Percentiles rank a stretch among this genome's conserved stretches.
Conservation (phyloP, 1,140 invertebrate genomes). For the Paramacrobiotus metropolitanus region DNA sequence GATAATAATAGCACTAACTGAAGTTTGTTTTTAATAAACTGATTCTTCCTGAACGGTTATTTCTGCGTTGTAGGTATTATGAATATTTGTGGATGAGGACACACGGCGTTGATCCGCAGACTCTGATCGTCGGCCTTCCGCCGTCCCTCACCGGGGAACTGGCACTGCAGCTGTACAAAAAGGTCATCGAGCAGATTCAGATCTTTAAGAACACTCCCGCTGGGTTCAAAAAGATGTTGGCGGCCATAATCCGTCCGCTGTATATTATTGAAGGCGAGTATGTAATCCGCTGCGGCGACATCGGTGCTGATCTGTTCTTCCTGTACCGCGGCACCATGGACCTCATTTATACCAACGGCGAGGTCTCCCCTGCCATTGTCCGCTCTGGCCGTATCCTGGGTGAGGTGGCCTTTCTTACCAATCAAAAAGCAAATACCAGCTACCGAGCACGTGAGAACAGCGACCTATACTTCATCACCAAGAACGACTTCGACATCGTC, state of each 20-base stretch:
- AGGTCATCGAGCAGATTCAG: constrained; percentile 8
- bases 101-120: constrained; percentile 7
- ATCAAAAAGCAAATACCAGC: neutral
- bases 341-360: constrained; percentile 5
- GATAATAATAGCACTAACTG: too few relatives aligned
- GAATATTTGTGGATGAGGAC: constrained; percentile 10
- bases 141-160: constrained; percentile 6
- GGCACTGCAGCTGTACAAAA: constrained; percentile 9
- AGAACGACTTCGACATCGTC: constrained; percentile 5
- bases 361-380: neutral
- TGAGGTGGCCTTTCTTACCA: constrained; percentile 7
- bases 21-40: too few relatives aligned
- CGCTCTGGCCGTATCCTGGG: constrained; percentile 9
- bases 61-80: too few relatives aligned
- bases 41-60: too few relatives aligned
- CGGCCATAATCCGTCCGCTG: constrained; percentile 7
- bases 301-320: constrained; percentile 10
- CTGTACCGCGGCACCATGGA: constrained; percentile 9
- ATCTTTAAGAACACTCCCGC: constrained; percentile 7
- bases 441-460: neutral
- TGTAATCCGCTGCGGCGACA: constrained; percentile 4
- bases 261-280: constrained; percentile 9
- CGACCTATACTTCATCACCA: constrained; percentile 5
- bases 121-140: constrained; percentile 8
- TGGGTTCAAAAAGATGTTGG: constrained; percentile 9